These are phyloP conservation scores for Campoletis raptor DNA, from an alignment of 2,888 invertebrate species.

Conservation along the genomic window DNA sequence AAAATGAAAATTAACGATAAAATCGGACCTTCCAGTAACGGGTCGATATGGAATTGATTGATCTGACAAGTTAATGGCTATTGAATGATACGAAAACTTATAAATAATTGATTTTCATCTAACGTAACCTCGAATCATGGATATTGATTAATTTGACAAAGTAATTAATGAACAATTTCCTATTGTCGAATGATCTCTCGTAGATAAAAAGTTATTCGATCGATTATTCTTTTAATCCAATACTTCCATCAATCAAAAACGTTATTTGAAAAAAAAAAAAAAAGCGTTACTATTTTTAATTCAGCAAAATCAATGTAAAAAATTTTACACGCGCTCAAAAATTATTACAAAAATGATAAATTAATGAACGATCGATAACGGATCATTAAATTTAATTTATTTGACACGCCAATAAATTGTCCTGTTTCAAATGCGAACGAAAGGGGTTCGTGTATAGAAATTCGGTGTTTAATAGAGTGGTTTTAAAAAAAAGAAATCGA, in stretches of 20 bases:
- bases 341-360: slow-evolving; percentile 13
- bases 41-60: slow-evolving; percentile 35
- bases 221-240: neutral
- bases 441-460: neutral
- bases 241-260: neutral
- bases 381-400: slow-evolving; percentile 36
- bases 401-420: slow-evolving; percentile 27
- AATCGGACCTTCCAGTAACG: slow-evolving; percentile 14
- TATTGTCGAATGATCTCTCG: neutral
- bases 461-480: slow-evolving; percentile 22
- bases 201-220: neutral
- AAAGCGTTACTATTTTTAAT: neutral
- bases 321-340: neutral
- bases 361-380: slow-evolving; percentile 31
- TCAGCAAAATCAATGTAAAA: neutral
- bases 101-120: neutral
- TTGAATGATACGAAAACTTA: neutral
- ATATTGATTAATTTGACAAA: slow-evolving; percentile 3
- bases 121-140: neutral
- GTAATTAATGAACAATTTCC: neutral
- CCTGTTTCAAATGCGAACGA: neutral
- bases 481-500: slow-evolving; percentile 31
- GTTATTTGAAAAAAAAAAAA: neutral
- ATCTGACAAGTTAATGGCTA: slow-evolving; percentile 20
- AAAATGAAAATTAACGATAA: slow-evolving; percentile 2